Base-by-base conservation (phyloP, 2,113 vertebrate species). In the Sinosuthora webbiana region DNA sequence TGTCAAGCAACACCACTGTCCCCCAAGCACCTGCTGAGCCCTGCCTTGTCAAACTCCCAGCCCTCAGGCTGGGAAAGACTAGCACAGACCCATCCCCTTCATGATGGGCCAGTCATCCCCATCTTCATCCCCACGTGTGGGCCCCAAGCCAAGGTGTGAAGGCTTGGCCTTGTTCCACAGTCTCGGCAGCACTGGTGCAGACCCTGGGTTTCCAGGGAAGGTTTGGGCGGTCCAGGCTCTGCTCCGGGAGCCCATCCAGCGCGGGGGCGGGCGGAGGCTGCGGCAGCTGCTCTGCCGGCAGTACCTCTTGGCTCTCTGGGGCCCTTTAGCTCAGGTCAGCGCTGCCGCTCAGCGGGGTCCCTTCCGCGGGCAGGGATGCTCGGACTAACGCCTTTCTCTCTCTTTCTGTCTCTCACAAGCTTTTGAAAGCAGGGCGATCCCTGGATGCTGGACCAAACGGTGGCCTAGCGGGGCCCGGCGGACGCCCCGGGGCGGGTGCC, bases 391-490 rank as follows among this genome's bases (percentile, higher is more conserved):
- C 75, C 12, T 76, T 27, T 79, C 50, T 65, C 35, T 84, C 69
- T 95, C 65, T 67, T 31, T 81, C 31, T 87, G 53, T 96, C 49
- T 97, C 85, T 88, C 22, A 5, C 79, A 96, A 98, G 98, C 98
- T 98, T 98, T 97, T 95, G 94, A 97, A 98, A 93, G 91, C 97
- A 91, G 97, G 97, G 97, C 86, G 56, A 97, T 96, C 87, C 93
- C 94, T 95, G 95, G 96, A 95, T 89, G 93, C 73, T 94, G 93
- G 91, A 97, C 87, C 93, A 94, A 95, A 95, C 33, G 17, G 85
- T 30, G 64, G 92, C 95, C 6, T 19, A 52, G 53, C 69, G 87
- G 82, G 50, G 60, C 90, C 94, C 28, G 30, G 92, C 41, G 14
- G 96, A 93, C 13, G 15, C 74, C 71, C 67, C 3, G 42, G 77